Conservation (phyloP, 2,888 invertebrate genomes). For the Cataglyphis rosenhaueri region DNA sequence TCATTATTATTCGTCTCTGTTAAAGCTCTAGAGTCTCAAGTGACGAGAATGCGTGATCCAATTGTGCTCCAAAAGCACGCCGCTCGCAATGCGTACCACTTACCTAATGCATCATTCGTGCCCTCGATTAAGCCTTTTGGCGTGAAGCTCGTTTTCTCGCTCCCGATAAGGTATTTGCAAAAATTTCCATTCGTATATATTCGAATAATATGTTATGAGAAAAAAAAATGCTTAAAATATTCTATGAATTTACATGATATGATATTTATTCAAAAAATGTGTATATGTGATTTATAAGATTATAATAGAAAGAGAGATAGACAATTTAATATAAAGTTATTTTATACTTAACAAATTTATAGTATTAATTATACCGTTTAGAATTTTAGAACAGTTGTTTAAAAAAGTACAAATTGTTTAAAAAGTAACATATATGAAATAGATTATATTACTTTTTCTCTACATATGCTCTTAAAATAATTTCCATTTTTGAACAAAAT, state of each 20-base stretch:
- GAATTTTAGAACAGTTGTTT: neutral
- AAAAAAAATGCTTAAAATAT: too few species aligned
- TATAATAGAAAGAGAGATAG: neutral
- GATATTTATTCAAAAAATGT: too few species aligned
- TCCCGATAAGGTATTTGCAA: neutral
- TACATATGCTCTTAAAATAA: neutral
- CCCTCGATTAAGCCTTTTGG: constrained; percentile 18
- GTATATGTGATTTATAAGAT: neutral
- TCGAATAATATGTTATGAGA: neutral
- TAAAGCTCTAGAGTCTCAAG: constrained; percentile 15
- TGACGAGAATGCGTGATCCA: constrained; percentile 23
- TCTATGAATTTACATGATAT: neutral
- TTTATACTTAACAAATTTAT: neutral
- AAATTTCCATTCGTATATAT: neutral
- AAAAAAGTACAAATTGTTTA: neutral
- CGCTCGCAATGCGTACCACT: constrained; percentile 26
- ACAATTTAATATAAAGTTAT: neutral
- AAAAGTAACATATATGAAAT: neutral
- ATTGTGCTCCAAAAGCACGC: constrained; percentile 37
- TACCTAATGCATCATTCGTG: constrained; percentile 25
- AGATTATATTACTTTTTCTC: neutral
- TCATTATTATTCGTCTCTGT: constrained; percentile 34
- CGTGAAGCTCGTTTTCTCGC: neutral
- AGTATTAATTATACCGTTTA: neutral
- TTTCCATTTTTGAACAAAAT: neutral